Percentiles rank a stretch among this genome's conserved stretches.
Conservation (phyloP, 1,140 invertebrate genomes). For the Drosophila oshimai region DNA sequence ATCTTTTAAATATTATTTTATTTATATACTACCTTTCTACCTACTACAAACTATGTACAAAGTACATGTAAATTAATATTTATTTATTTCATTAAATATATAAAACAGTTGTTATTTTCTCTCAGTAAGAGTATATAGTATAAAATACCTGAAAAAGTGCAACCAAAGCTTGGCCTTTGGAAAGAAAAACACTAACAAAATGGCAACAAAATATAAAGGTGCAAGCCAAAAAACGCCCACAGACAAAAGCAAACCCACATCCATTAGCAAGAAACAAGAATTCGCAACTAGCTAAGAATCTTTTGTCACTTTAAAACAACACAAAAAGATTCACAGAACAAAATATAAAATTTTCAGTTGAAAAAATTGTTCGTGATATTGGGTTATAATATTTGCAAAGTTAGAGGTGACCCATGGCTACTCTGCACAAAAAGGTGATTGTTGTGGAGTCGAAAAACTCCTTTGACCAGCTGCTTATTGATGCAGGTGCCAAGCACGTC, state of each 20-base stretch:
- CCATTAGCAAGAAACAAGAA: constrained; percentile 10
- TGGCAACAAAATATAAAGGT: neutral
- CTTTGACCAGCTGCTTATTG: constrained; percentile 87
- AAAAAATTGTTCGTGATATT: neutral
- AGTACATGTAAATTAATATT: no score
- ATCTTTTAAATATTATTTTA: no score
- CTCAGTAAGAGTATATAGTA: neutral
- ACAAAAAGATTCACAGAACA: neutral
- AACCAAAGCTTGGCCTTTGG: neutral
- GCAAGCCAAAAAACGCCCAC: constrained; percentile 2
- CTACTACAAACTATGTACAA: no score
- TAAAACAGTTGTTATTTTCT: neutral
- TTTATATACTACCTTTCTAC: no score
- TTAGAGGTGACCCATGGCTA: constrained; percentile 30
- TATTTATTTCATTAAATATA: no score
- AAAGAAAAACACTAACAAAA: neutral
- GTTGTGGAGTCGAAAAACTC: constrained; percentile 84
- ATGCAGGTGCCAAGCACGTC: constrained; percentile 90
- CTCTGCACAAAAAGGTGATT: constrained; percentile 42
- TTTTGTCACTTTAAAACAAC: constrained; percentile 6
- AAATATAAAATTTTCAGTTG: neutral
- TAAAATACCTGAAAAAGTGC: neutral
- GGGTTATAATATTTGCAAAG: neutral
- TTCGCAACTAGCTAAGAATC: constrained; percentile 14
- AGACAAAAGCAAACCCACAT: neutral